These are phyloP conservation scores for Scopus umbretta DNA, from an alignment of 2,113 vertebrate genomes.

Conservation along the genomic window DNA sequence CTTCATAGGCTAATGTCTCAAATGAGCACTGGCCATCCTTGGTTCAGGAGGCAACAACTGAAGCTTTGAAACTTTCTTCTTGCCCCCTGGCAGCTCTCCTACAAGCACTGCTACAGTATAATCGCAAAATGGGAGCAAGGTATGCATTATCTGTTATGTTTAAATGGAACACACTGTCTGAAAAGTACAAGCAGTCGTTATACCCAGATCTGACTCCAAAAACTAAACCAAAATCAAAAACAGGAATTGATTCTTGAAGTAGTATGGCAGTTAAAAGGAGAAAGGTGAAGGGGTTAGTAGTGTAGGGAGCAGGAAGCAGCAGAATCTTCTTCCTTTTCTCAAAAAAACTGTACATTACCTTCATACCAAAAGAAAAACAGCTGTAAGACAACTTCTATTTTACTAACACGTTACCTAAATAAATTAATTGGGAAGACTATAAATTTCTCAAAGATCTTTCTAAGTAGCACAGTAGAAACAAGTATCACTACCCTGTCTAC, in stretches of 20 bases:
- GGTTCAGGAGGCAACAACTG: conserved; percentile 87
- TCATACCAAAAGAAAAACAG: background rate
- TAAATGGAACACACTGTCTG: background rate
- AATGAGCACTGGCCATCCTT: conserved; percentile 85
- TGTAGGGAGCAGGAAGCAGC: background rate
- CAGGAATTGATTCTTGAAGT: background rate
- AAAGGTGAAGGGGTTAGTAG: background rate
- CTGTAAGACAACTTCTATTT: background rate
- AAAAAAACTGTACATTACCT: background rate
- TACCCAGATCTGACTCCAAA: background rate
- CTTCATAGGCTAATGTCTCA: conserved; percentile 77
- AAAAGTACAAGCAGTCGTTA: background rate
- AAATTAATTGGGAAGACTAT: background rate
- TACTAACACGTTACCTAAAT: background rate
- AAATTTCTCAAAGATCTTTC: background rate
- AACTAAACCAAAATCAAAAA: background rate
- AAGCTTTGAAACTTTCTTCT: conserved; percentile 84
- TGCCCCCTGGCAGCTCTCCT: conserved; percentile 83
- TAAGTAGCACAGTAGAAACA: background rate
- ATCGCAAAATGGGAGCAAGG: conserved; percentile 86
- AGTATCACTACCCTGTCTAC: background rate
- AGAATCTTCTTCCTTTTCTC: background rate
- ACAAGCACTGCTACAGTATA: conserved; percentile 89
- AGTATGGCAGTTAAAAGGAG: background rate
- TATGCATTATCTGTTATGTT: background rate